Evolutionary conservation across 2,797 vertebrate genomes (phyloP).

Genomic region (Malacoraja senta): DNA sequence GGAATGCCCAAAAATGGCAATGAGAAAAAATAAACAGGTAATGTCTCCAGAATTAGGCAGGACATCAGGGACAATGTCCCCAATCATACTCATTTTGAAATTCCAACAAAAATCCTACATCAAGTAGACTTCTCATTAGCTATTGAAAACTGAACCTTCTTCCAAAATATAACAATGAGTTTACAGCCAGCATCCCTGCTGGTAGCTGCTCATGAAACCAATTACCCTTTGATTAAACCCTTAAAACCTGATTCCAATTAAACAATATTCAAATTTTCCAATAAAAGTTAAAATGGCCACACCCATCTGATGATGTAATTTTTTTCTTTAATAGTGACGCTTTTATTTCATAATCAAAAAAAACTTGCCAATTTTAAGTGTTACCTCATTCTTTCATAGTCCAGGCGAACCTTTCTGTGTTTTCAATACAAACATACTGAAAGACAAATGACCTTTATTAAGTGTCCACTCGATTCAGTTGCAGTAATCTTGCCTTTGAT

Average conservation of each 20-base stretch:
- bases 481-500: neutral
- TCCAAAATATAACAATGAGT: neutral
- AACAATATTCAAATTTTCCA: neutral
- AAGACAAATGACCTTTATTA: too few species aligned
- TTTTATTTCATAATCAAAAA: neutral
- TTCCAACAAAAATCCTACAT: neutral
- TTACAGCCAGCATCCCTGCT: too few species aligned
- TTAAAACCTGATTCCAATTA: neutral
- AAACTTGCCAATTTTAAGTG: neutral
- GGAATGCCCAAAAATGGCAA: too few species aligned
- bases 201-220: neutral
- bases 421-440: too few species aligned
- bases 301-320: neutral
- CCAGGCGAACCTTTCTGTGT: too few species aligned
- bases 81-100: neutral
- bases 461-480: too few species aligned
- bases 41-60: too few species aligned
- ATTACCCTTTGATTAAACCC: neutral
- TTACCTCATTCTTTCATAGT: too few species aligned
- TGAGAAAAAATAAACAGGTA: too few species aligned
- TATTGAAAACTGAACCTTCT: neutral
- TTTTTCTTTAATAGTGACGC: neutral
- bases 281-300: neutral
- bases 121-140: too few species aligned
- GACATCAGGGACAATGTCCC: too few species aligned